Percentiles rank a stretch among this genome's conserved stretches.
Evolutionary conservation across 1,140 invertebrate species (phyloP).

Genomic region (Littorina saxatilis): DNA sequence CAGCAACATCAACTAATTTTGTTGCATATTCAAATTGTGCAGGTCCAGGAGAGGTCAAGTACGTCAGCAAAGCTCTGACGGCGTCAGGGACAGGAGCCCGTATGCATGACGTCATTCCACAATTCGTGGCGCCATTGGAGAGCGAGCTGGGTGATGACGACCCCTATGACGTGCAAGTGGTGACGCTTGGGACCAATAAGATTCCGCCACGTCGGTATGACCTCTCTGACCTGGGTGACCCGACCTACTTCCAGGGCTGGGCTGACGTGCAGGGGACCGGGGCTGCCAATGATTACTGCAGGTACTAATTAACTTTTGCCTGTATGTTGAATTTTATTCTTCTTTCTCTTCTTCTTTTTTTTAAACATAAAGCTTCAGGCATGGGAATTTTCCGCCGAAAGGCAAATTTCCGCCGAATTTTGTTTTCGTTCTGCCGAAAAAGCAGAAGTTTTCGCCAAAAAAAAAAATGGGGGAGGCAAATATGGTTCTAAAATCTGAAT

Average conservation of each 20-base stretch:
- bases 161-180: conserved; percentile 44
- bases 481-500: too few relatives aligned
- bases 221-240: conserved; percentile 56
- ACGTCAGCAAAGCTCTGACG: conserved; percentile 25
- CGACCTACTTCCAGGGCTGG: conserved; percentile 57
- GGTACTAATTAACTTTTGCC: conserved; percentile 40
- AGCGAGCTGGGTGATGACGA: conserved; percentile 47
- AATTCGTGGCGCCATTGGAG: conserved; percentile 43
- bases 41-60: conserved; percentile 29
- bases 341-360: background rate
- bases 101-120: conserved; percentile 24
- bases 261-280: conserved; percentile 61
- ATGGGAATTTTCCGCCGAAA: too few relatives aligned
- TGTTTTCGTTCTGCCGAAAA: too few relatives aligned
- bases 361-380: too few relatives aligned
- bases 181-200: conserved; percentile 48
- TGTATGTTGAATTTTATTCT: background rate
- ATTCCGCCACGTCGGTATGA: conserved; percentile 55
- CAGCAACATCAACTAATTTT: too few relatives aligned
- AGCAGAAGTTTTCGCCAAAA: too few relatives aligned
- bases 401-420: too few relatives aligned
- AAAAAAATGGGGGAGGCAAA: too few relatives aligned
- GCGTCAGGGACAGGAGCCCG: conserved; percentile 11
- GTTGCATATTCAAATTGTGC: too few relatives aligned
- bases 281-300: conserved; percentile 64